A percentile compares a stretch with the other conserved stretches of the same genome.
These are phyloP conservation scores for Amblyraja radiata DNA, from an alignment of 2,797 vertebrate species.

Conservation along the genomic window DNA sequence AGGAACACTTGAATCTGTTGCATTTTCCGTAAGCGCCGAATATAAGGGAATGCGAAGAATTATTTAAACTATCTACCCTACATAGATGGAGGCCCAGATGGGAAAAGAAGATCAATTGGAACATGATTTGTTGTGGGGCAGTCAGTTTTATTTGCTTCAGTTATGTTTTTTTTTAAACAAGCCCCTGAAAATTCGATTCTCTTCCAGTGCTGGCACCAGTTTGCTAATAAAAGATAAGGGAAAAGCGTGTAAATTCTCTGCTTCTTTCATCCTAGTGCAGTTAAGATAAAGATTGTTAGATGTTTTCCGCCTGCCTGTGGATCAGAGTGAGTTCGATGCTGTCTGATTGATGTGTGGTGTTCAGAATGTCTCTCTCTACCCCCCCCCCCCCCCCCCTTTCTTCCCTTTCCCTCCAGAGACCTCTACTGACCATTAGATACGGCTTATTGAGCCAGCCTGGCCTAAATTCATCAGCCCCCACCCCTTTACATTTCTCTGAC, in stretches of 20 bases:
- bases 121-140: background rate
- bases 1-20: background rate
- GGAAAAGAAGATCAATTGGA: background rate
- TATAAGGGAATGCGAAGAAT: background rate
- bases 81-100: background rate
- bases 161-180: too few species aligned
- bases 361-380: conserved; percentile 12
- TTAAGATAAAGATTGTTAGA: conserved; percentile 37
- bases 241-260: conserved; percentile 15
- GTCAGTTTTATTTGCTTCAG: background rate
- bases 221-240: conserved; percentile 36
- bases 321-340: conserved; percentile 33
- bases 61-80: background rate
- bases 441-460: conserved; percentile 7
- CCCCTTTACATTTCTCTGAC: conserved; percentile 37
- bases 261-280: conserved; percentile 26
- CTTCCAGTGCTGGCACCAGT: background rate
- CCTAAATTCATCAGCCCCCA: conserved; percentile 27
- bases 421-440: conserved; percentile 34
- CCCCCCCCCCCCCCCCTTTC: background rate
- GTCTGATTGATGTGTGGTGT: conserved; percentile 33
- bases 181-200: background rate
- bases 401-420: conserved; percentile 30
- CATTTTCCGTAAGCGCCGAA: background rate
- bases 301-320: background rate